Percentiles rank a stretch among this genome's conserved stretches.
Evolutionary conservation across 1,140 invertebrate genomes (phyloP).

Genomic region (Drosophila seguyi): DNA sequence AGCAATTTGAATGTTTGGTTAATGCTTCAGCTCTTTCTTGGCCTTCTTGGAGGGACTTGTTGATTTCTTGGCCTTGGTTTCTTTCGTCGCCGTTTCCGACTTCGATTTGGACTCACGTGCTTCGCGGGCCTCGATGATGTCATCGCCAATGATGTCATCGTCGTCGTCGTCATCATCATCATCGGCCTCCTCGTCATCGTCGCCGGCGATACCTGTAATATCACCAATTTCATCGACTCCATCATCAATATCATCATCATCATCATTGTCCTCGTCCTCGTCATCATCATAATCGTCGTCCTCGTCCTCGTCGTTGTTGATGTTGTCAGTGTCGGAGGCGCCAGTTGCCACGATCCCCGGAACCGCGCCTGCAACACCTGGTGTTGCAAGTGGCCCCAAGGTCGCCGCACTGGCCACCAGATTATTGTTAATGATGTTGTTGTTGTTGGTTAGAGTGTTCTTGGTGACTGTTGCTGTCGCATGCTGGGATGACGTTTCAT

Average conservation of each 20-base stretch:
- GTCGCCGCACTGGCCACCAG: constrained; percentile 47
- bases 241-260: constrained; percentile 86
- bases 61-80: constrained; percentile 86
- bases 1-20: constrained; percentile 52
- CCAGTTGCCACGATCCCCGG: constrained; percentile 36
- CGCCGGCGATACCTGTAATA: constrained; percentile 87
- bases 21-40: constrained; percentile 85
- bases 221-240: constrained; percentile 88
- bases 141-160: constrained; percentile 87
- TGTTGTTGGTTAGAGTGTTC: constrained; percentile 64
- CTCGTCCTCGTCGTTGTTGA: constrained; percentile 86
- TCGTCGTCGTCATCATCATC: constrained; percentile 90
- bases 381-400: constrained; percentile 45
- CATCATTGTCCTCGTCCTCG: constrained; percentile 87
- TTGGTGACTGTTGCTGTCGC: constrained; percentile 56
- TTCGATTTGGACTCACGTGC: constrained; percentile 95
- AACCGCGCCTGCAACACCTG: constrained; percentile 22
- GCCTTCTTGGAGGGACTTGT: constrained; percentile 86
- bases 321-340: constrained; percentile 83
- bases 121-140: constrained; percentile 88
- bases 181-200: constrained; percentile 90
- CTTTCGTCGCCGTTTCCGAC: constrained; percentile 86
- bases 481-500: constrained; percentile 62
- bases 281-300: constrained; percentile 90
- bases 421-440: constrained; percentile 52